Percentiles rank a stretch among this genome's conserved stretches.
Conservation (phyloP, 2,797 vertebrate genomes). For the Sebastiscus tertius region DNA sequence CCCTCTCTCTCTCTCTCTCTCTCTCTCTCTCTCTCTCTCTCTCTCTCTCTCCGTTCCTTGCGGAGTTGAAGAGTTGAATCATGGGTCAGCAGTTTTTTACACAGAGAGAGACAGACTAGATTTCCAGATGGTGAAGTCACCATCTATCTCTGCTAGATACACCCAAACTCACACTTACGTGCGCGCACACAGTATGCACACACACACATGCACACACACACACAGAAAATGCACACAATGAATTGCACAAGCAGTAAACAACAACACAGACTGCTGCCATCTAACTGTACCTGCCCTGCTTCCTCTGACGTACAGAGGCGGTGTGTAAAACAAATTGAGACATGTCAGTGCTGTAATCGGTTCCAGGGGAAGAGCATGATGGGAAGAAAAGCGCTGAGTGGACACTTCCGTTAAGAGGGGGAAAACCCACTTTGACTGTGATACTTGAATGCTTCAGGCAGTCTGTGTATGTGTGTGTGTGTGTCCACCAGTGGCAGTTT, state of each 20-base stretch:
- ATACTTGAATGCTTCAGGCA: constrained; percentile 15
- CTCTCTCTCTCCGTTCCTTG: constrained; percentile 37
- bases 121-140: constrained; percentile 93
- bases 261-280: background rate
- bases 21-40: no score
- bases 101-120: constrained; percentile 87
- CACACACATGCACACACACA: background rate
- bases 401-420: constrained; percentile 62
- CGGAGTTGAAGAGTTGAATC: constrained; percentile 91
- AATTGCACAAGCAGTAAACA: background rate
- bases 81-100: constrained; percentile 90
- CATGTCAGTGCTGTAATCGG: constrained; percentile 40
- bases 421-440: constrained; percentile 39
- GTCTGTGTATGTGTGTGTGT: constrained; percentile 16
- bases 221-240: no score
- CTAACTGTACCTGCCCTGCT: background rate
- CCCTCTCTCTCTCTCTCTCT: constrained; percentile 21
- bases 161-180: background rate
- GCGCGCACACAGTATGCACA: background rate
- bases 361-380: constrained; percentile 53
- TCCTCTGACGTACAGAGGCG: background rate
- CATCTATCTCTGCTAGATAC: constrained; percentile 84
- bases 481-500: constrained; percentile 23
- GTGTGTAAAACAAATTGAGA: constrained; percentile 34
- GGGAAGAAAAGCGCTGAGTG: constrained; percentile 62